Evolutionary conservation across 2,113 vertebrate genomes (phyloP).

Genomic region (Salvelinus sp.): DNA sequence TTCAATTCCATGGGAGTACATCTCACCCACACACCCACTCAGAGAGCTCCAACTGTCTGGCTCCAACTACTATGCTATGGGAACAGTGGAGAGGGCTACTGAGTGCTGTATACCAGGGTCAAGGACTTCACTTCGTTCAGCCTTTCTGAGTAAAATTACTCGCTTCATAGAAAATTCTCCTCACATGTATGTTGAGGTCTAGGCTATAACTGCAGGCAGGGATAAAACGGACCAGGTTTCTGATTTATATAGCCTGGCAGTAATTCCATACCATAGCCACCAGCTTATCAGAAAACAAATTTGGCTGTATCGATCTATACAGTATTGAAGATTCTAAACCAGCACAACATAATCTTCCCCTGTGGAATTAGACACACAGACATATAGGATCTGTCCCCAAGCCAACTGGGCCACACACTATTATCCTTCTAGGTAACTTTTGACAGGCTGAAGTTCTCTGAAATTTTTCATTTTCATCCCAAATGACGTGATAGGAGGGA

Average conservation of each 20-base stretch:
- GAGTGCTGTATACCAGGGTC: constrained; percentile 27
- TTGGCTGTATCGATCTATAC: constrained; percentile 47
- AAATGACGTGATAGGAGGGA: constrained; percentile 41
- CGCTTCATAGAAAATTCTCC: no score
- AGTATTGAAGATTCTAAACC: constrained; percentile 28
- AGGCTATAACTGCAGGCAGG: neutral
- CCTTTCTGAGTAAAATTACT: no score
- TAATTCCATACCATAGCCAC: constrained; percentile 24
- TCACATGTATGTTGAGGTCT: no score
- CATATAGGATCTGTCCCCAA: constrained; percentile 21
- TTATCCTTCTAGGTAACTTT: constrained; percentile 52
- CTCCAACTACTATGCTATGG: neutral
- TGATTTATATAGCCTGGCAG: neutral
- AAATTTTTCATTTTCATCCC: constrained; percentile 36
- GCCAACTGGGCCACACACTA: constrained; percentile 33
- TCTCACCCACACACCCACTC: constrained; percentile 11
- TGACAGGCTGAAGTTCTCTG: constrained; percentile 58
- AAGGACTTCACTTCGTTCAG: neutral
- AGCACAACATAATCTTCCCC: constrained; percentile 34
- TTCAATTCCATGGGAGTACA: constrained; percentile 7
- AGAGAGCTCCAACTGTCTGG: neutral
- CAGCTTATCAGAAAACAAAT: constrained; percentile 48
- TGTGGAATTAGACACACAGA: constrained; percentile 19
- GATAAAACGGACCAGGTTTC: neutral
- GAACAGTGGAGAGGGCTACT: constrained; percentile 13